Conservation (phyloP, 2,888 invertebrate species). For the Tromatobia lineatoria region DNA sequence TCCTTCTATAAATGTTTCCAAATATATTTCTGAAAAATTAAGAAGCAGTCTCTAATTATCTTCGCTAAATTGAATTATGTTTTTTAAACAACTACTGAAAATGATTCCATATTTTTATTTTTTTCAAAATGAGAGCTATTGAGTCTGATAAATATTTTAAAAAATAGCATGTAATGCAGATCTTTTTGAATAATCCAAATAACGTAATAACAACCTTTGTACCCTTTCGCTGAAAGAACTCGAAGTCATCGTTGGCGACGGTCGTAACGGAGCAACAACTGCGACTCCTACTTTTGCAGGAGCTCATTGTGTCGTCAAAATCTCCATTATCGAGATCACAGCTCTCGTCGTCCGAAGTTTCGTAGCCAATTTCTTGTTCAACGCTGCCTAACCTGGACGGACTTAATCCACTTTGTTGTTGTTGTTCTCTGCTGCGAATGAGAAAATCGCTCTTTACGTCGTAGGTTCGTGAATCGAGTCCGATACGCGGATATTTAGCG, state of each 20-base stretch:
- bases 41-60: too few relatives aligned
- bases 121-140: neutral
- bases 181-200: conserved; percentile 41
- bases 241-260: conserved; percentile 89
- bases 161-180: too few relatives aligned
- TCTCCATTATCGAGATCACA: conserved; percentile 82
- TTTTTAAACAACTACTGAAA: too few relatives aligned
- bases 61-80: too few relatives aligned
- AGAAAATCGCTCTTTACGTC: conserved; percentile 77
- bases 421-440: conserved; percentile 69
- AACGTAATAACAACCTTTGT: conserved; percentile 76
- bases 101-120: too few relatives aligned
- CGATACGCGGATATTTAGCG: conserved; percentile 72
- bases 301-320: conserved; percentile 84
- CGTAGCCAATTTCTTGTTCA: conserved; percentile 78
- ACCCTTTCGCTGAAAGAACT: conserved; percentile 87
- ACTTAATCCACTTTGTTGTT: conserved; percentile 60
- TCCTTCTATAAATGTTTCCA: too few relatives aligned
- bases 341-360: conserved; percentile 83
- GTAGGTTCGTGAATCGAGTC: conserved; percentile 80
- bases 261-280: conserved; percentile 88
- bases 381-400: conserved; percentile 65
- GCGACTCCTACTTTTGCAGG: conserved; percentile 85
- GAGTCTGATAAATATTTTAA: too few relatives aligned
- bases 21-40: too few relatives aligned